phyloP scores from a whole-genome alignment of 1,140 invertebrate species.

The Lasaia peninsularis region DNA sequence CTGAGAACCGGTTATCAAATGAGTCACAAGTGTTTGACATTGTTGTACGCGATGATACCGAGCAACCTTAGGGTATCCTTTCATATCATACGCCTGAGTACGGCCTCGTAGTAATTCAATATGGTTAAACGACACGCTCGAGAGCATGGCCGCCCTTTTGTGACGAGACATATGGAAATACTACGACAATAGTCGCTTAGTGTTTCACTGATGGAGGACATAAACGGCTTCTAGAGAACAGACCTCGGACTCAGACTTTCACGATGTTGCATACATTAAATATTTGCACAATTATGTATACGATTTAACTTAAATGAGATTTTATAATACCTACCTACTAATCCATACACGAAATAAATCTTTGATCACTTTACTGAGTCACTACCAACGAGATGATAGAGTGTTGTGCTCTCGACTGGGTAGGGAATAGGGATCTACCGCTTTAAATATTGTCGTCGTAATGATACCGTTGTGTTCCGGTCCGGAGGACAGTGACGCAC shows the following conservation, averaged over 20 bases:
- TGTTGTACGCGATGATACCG: slow-evolving; percentile 36
- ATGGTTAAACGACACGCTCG: slow-evolving; percentile 58
- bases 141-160: slow-evolving; percentile 43
- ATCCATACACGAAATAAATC: no score
- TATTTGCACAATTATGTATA: background rate
- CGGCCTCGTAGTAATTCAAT: slow-evolving; percentile 67
- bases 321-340: no score
- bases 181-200: slow-evolving; percentile 1
- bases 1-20: background rate
- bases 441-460: no score
- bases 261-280: background rate
- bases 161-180: slow-evolving; percentile 19
- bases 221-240: slow-evolving; percentile 7
- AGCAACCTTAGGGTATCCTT: slow-evolving; percentile 50
- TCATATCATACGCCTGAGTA: slow-evolving; percentile 56
- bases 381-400: no score
- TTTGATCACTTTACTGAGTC: no score
- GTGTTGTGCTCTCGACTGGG: no score
- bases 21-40: background rate
- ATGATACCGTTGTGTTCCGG: no score
- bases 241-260: background rate
- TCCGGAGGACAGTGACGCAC: no score
- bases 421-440: no score
- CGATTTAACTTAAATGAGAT: no score
- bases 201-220: slow-evolving; percentile 6